Evolutionary conservation across 2,888 invertebrate species (phyloP), one percentile per base, ranked within the genome.

Genomic region (Teinopalpus imperialis): DNA sequence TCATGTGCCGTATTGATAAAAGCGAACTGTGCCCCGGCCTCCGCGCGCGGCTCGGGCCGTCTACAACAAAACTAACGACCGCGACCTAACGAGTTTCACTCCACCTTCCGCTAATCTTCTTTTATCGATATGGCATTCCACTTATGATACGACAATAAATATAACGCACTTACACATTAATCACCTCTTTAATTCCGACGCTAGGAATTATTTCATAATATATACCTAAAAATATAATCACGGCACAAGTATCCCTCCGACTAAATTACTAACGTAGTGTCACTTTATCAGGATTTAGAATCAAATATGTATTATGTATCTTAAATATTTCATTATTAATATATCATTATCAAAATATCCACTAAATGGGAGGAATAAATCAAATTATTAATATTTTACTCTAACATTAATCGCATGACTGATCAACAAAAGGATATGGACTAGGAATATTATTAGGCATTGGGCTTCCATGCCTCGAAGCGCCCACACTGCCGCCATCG

Each of bases 291-390:
- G 88, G 88, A 88, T 88, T 88, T 88, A 88, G 87, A 88, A 88
- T 88, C 88, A 87, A 88, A 87, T 88, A 88, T 88, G 88, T 88
- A 88, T 88, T 86, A 88, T 88, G 88, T 86, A 86, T 87, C 88
- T 88, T 88, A 88, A 88, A 87, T 88, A 87, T 87, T 88, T 88
- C 86, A 85, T 83, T 88, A 88, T 85, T 88, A 85, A 88, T 88
- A 88, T 88, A 88, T 88, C 88, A 88, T 88, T 88, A 88, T 88
- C 88, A 88, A 88, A 88, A 88, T 88, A 88, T 88, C 88, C 88
- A 87, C 88, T 88, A 88, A 88, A 88, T 85, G 88, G 88, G 87
- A 88, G 88, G 88, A 88, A 88, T 88, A 88, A 88, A 88, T 87
- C 88, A 88, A 88, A 88, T 88, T 85, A 87, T 81, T 81, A 82